Conservation (phyloP, 2,113 vertebrate genomes). For the Macheiramphus alcinus region DNA sequence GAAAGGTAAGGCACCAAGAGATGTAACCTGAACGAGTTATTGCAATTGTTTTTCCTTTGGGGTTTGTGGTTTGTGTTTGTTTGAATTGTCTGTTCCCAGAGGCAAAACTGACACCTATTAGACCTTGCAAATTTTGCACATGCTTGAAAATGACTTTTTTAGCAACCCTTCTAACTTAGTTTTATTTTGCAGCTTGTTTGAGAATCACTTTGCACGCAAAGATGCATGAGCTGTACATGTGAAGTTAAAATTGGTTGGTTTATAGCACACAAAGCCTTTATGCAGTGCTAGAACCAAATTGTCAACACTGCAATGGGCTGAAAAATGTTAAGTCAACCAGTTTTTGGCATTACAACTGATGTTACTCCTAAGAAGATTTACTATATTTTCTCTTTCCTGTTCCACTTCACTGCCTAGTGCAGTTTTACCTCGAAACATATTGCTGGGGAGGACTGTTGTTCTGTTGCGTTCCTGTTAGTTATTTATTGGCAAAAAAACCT, state of each 20-base stretch:
- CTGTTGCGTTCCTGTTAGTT: background rate
- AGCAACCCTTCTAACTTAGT: constrained; percentile 3
- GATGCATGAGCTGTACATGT: background rate
- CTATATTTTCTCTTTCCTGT: background rate
- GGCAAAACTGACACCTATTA: constrained; percentile 13
- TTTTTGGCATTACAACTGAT: background rate
- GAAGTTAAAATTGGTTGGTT: background rate
- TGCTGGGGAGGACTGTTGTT: background rate
- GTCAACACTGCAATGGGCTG: background rate
- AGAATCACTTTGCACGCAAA: constrained; percentile 33
- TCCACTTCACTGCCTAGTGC: background rate
- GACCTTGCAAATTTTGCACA: constrained; percentile 6
- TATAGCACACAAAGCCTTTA: background rate
- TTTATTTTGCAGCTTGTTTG: constrained; percentile 54
- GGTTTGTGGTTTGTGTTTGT: background rate
- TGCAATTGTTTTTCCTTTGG: constrained; percentile 11
- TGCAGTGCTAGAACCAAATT: background rate
- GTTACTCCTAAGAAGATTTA: background rate
- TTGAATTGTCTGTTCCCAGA: constrained; percentile 5
- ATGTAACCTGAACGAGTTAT: background rate
- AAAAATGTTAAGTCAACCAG: background rate
- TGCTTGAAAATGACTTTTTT: background rate
- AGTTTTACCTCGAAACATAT: background rate
- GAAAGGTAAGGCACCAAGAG: constrained; percentile 36
- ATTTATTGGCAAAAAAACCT: background rate